A percentile compares a stretch with the other conserved stretches of the same genome.
These are phyloP conservation scores for Steromphala cineraria DNA, from an alignment of 2,888 invertebrate genomes.

Conservation along the genomic window DNA sequence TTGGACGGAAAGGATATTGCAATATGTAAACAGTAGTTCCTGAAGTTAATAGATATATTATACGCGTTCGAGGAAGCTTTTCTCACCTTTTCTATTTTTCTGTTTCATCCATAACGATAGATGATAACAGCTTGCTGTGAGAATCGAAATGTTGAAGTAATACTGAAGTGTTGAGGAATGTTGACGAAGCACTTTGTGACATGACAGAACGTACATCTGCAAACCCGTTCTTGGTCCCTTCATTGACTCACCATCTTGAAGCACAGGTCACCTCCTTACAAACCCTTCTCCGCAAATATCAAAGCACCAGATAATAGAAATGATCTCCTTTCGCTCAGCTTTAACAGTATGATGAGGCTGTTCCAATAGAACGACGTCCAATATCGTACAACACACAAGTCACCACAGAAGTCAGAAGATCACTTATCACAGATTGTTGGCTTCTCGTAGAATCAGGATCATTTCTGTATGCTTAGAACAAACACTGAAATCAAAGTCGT, in stretches of 20 bases:
- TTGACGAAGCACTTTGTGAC: conserved; percentile 12
- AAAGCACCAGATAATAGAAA: neutral
- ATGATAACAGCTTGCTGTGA: neutral
- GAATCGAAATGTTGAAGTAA: neutral
- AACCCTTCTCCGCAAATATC: neutral
- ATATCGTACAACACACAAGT: neutral
- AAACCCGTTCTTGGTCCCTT: neutral
- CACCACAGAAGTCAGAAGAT: neutral
- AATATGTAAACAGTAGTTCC: no score
- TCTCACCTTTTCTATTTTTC: no score
- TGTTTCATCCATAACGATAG: no score
- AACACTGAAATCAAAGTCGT: neutral
- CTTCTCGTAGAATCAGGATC: neutral
- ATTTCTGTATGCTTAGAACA: neutral
- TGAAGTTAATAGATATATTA: neutral
- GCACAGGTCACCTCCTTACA: neutral
- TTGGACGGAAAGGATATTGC: no score
- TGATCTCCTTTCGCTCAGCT: neutral
- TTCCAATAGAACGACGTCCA: neutral
- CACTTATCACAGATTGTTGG: conserved; percentile 13
- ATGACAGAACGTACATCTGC: neutral
- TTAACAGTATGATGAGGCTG: neutral
- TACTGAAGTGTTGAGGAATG: conserved; percentile 7
- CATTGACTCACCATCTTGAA: neutral
- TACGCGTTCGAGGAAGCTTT: neutral